Evolutionary conservation across 2,797 vertebrate genomes (phyloP), one percentile per base, ranked within the genome.

Genomic region (Lepus townsendii): DNA sequence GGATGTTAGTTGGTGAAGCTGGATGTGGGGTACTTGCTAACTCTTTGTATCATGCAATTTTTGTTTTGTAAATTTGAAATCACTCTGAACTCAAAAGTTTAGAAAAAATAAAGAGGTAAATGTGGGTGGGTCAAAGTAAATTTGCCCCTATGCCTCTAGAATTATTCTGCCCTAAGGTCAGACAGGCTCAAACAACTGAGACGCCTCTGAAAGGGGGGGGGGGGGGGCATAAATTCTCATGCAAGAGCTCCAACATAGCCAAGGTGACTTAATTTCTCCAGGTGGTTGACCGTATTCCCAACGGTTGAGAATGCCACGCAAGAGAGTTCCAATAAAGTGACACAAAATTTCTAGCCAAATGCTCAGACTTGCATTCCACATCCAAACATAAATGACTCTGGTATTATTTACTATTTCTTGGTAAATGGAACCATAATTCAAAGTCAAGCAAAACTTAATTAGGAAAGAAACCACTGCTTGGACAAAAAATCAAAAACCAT

Each of bases 381-480:
- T 57, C 82, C 80, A 89, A 80, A 91, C 52, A 66, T 32, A 82
- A 93, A 80, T 1, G 19, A 66, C 47, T 82, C 42, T 52, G 30
- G 13, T 16, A 35, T 77, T 54, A 83, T 71, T 92, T 57, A 42
- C 76, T 78, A 24, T 73, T 83, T 93, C 63, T 62, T 73, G 73
- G 20, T 71, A 85, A 82, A n/a, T 47, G 60, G 77, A 94, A 83
- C 66, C 1, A 26, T 76, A 90, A 80, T 75, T 76, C 62, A n/a
- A 96, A 94, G 84, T 42, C 79, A 77, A 93, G 72, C 20, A 89
- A 95, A 96, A 90, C 16, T 47, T 90, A 88, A 77, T 73, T 77
- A 83, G 57, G 57, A 80, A 94, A 95, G 83, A 35, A 94, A 86
- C 60, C 68, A 54, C 16, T 91, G 16, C 52, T 72, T 71, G 80